Evolutionary conservation across 2,113 vertebrate genomes (phyloP), one percentile per base, ranked within the genome.

Genomic region (Ammodytes dubius): DNA sequence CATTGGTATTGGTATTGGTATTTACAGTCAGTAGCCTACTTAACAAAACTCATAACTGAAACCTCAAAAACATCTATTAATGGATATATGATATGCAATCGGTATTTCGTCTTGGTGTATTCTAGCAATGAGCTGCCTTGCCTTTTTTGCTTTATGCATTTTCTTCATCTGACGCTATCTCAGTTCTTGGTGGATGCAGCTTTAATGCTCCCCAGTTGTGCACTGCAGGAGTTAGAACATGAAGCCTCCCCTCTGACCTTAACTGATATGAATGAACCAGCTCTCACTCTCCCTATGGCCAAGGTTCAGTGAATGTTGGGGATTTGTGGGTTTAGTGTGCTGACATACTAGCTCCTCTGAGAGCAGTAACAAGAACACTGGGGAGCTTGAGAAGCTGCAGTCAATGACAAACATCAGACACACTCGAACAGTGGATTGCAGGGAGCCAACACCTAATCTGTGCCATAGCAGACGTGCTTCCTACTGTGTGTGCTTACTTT

Each of bases 311-410:
- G 59, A 56, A 64, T 87, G 75, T 45, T 27, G 58, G 67, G 79
- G 81, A 82, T 86, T 81, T 49, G 15, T 63, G 69, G 70, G 57
- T 77, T 87, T 79, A 79, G 53, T 50, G 70, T 79, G 68, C 58
- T 80, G 61, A 81, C 74, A 75, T 13, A 83, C 46, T 4, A 60
- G 54, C 65, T 83, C 66, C 45, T 81, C 52, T 68, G 70, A 74
- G 82, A 82, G 19, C 80, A 49, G 74, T 46, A 79, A 86, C 49
- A 40, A 50, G 66, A 77, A 73, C 84, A 60, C 63, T 3, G 19
- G 72, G 79, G 73, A 83, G 75, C 27, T 12, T 3, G 39, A 59
- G 14, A 56, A 79, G 61, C 81, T 65, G 56, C 52, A 71, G 60
- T 72, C 64, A 49, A 40, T 83, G 82, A 80, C 77, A 83, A 88